Evolutionary conservation across 2,797 vertebrate genomes (phyloP).

Genomic region (Tolypeutes matacus): DNA sequence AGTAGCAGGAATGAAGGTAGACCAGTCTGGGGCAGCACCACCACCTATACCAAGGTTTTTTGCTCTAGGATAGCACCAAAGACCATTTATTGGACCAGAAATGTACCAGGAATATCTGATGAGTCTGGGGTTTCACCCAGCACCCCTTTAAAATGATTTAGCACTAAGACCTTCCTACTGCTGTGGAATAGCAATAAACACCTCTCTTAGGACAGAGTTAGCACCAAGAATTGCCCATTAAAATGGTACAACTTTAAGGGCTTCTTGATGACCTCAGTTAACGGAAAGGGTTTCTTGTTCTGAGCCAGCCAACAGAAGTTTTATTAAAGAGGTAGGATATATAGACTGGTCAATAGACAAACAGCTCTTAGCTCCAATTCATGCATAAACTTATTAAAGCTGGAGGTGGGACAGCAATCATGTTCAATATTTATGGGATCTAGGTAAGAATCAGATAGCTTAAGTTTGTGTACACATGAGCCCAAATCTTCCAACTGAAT

Average conservation of each 20-base stretch:
- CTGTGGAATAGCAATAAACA: constrained; percentile 10
- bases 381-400: constrained; percentile 73
- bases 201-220: constrained; percentile 25
- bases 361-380: constrained; percentile 78
- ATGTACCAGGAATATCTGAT: constrained; percentile 62
- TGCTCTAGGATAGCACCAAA: constrained; percentile 62
- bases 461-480: constrained; percentile 72
- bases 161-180: constrained; percentile 62
- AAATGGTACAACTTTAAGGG: constrained; percentile 29
- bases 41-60: neutral
- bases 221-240: constrained; percentile 18
- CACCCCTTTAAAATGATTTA: constrained; percentile 16
- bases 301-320: constrained; percentile 81
- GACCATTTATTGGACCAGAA: constrained; percentile 60
- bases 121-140: constrained; percentile 18
- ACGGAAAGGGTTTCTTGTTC: constrained; percentile 61
- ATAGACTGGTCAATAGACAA: constrained; percentile 78
- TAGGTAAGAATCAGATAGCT: constrained; percentile 66
- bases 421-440: constrained; percentile 76
- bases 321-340: constrained; percentile 84
- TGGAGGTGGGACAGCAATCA: constrained; percentile 73
- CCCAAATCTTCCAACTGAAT: constrained; percentile 79
- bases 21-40: constrained; percentile 1
- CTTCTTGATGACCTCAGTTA: constrained; percentile 40
- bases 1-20: constrained; percentile 47